phyloP scores from a whole-genome alignment of 2,113 vertebrate species.

The Electrona antarctica region DNA sequence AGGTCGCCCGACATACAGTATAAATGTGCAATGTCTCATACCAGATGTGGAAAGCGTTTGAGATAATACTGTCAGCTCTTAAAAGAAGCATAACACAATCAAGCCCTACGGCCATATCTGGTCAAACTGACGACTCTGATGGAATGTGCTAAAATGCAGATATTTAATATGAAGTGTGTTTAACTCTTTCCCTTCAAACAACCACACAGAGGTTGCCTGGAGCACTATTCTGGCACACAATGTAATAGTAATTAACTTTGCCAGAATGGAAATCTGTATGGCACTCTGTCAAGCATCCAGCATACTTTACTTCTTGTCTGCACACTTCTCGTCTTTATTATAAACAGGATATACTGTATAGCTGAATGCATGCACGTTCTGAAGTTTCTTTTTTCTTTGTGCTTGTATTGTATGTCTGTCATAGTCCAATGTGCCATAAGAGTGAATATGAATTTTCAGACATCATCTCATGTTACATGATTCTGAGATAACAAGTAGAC shows the following conservation, averaged over 20 bases:
- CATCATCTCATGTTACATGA: constrained; percentile 16
- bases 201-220: constrained; percentile 19
- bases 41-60: constrained; percentile 12
- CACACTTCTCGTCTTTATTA: not conserved
- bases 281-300: not conserved
- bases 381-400: not conserved
- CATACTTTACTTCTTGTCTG: not conserved
- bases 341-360: not conserved
- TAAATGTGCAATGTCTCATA: no score
- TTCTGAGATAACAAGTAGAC: constrained; percentile 33
- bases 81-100: constrained; percentile 15
- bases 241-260: constrained; percentile 20
- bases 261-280: constrained; percentile 20
- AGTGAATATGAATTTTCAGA: constrained; percentile 28
- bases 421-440: constrained; percentile 19
- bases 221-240: constrained; percentile 24
- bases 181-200: constrained; percentile 34
- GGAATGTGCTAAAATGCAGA: constrained; percentile 17
- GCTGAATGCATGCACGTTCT: not conserved
- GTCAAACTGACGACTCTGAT: constrained; percentile 25
- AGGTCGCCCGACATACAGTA: not conserved
- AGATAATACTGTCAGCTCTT: not conserved
- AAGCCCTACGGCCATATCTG: constrained; percentile 15
- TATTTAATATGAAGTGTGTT: constrained; percentile 17
- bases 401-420: constrained; percentile 19